A percentile compares a stretch with the other conserved stretches of the same genome.
Evolutionary conservation across 2,113 vertebrate genomes (phyloP).

Genomic region (Leuciscus idus): DNA sequence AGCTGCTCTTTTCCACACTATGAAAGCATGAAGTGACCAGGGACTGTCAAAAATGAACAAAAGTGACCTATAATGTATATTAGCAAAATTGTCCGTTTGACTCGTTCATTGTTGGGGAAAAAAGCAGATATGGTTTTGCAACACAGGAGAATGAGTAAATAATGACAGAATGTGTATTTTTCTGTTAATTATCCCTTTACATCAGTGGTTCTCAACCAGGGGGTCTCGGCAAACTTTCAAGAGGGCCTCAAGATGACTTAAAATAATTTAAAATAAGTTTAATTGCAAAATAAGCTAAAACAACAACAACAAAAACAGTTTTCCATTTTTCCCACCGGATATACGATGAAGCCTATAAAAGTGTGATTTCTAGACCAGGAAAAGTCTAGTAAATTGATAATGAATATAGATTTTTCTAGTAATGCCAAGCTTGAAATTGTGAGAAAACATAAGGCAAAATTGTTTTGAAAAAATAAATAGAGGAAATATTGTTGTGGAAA

Average conservation of each 20-base stretch:
- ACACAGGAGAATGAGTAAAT: not conserved
- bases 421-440: not conserved
- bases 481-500: no score
- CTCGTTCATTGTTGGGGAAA: not conserved
- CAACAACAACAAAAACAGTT: no score
- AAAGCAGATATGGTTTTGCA: not conserved
- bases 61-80: not conserved
- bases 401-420: not conserved
- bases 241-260: not conserved
- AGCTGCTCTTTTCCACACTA: not conserved
- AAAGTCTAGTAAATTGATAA: no score
- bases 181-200: not conserved
- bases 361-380: not conserved
- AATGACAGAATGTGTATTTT: not conserved
- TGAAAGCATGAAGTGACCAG: not conserved
- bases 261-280: not conserved
- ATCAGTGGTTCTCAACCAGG: not conserved
- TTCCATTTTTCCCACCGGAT: not conserved
- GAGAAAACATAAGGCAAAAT: not conserved
- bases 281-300: no score
- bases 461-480: no score
- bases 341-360: not conserved
- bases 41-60: not conserved
- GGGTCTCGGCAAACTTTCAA: not conserved
- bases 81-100: no score